phyloP scores from a whole-genome alignment of 2,113 vertebrate genomes.

The Lagopus muta region DNA sequence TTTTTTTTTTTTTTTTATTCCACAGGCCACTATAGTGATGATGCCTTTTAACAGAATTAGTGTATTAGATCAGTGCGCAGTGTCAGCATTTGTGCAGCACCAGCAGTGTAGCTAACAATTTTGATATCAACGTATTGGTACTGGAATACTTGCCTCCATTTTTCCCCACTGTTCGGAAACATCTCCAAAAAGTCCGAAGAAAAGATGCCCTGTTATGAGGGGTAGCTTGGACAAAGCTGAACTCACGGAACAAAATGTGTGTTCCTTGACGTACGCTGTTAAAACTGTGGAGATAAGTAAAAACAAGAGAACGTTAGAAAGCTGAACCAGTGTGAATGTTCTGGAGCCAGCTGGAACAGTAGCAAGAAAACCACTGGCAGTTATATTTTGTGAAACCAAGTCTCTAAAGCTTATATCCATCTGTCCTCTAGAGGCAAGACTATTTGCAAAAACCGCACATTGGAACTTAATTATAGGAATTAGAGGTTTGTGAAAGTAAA shows the following conservation, averaged over 20 bases:
- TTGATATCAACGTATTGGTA: neutral
- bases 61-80: neutral
- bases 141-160: constrained; percentile 86
- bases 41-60: neutral
- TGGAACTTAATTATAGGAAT: constrained; percentile 50
- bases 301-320: constrained; percentile 46
- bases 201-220: constrained; percentile 93
- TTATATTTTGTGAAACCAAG: constrained; percentile 16
- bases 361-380: neutral
- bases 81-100: neutral
- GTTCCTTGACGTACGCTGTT: constrained; percentile 93
- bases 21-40: neutral
- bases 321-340: constrained; percentile 6
- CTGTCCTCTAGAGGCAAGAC: constrained; percentile 31
- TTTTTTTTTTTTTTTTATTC: neutral
- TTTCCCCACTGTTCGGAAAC: constrained; percentile 94
- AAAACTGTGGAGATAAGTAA: constrained; percentile 83
- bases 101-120: neutral
- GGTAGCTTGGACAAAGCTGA: constrained; percentile 91
- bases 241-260: constrained; percentile 95
- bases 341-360: constrained; percentile 11
- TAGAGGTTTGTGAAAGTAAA: constrained; percentile 31
- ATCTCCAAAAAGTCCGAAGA: constrained; percentile 93
- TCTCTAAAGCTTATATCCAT: constrained; percentile 15
- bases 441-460: constrained; percentile 2